Conservation (phyloP, 1,140 invertebrate genomes). For the Cecropterus lyciades region DNA sequence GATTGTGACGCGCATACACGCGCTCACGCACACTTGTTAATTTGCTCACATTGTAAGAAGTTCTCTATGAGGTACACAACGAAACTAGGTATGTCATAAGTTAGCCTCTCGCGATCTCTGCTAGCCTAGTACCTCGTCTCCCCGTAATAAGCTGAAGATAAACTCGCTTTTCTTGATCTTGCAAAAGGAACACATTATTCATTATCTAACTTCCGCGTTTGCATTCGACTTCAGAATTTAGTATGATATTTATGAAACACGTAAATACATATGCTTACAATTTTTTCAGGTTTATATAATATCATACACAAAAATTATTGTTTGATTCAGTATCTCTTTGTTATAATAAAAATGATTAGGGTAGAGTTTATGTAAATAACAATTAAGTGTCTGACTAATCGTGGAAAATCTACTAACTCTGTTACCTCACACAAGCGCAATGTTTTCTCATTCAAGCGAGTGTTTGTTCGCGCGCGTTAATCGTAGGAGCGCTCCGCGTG, state of each 20-base stretch:
- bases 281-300: background rate
- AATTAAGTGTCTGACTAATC: slow-evolving; percentile 29
- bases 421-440: slow-evolving; percentile 5
- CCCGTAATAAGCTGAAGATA: slow-evolving; percentile 82
- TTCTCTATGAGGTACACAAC: slow-evolving; percentile 54
- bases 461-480: slow-evolving; percentile 8
- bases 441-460: slow-evolving; percentile 31
- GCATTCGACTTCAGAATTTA: slow-evolving; percentile 42
- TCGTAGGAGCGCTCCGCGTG: slow-evolving; percentile 42
- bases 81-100: slow-evolving; percentile 73
- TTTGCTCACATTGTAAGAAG: slow-evolving; percentile 47
- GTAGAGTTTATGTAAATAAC: background rate
- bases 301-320: background rate
- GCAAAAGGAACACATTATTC: slow-evolving; percentile 60
- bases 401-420: slow-evolving; percentile 38
- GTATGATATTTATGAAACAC: slow-evolving; percentile 12
- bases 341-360: background rate
- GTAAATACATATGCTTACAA: background rate
- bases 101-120: slow-evolving; percentile 68
- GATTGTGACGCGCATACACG: slow-evolving; percentile 71
- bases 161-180: slow-evolving; percentile 79
- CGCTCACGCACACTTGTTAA: slow-evolving; percentile 61
- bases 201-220: slow-evolving; percentile 65
- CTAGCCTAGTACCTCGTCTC: slow-evolving; percentile 73
- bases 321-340: background rate